Evolutionary conservation across 2,797 vertebrate species (phyloP), one percentile per base, ranked within the genome.

Genomic region (Clarias laeviceps): DNA sequence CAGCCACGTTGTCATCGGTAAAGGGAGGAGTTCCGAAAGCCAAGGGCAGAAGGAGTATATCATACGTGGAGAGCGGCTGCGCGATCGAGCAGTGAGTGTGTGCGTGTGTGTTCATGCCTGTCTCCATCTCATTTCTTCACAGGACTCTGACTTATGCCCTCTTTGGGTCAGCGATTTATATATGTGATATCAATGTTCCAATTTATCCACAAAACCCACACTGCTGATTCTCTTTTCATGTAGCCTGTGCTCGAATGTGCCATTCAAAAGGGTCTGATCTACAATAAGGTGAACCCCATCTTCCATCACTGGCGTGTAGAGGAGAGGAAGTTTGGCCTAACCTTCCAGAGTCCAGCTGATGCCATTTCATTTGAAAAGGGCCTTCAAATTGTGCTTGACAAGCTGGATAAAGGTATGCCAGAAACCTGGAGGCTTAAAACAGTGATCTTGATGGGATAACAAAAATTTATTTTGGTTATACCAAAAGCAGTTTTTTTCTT

Each of bases 281-380:
- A 98, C 94, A 97, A 97, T 94, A 98, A 98, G 91, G 97, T 97
- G 91, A 98, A 97, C 91, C 97, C 96, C 91, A 97, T 98, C 94
- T 98, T 98, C 93, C 97, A 98, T 91, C 97, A 98, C 91, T 98
- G 97, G 97, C 96, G 96, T 87, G 95, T 98, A 64, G 97, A 97
- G 34, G 96, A 98, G 87, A 95, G 94, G 90, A 98, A 97, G 93
- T 97, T 98, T 84, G 97, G 97, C 87, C 95, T 98, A 86, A 98
- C 97, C 0, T 98, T 98, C 94, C 97, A 97, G 95, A 98, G 96
- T 91, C 96, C 97, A 0, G 96, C 96, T 0, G 97, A 98, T 4
- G 97, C 97, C 54, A 96, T 96, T 87, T 96, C 96, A 87, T 98
- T 98, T 70, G 97, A 98, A 91, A 96, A 93, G 70, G 96, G 96